Base-by-base conservation (phyloP, 2,888 invertebrate genomes). In the Himalopsyche anomala region DNA sequence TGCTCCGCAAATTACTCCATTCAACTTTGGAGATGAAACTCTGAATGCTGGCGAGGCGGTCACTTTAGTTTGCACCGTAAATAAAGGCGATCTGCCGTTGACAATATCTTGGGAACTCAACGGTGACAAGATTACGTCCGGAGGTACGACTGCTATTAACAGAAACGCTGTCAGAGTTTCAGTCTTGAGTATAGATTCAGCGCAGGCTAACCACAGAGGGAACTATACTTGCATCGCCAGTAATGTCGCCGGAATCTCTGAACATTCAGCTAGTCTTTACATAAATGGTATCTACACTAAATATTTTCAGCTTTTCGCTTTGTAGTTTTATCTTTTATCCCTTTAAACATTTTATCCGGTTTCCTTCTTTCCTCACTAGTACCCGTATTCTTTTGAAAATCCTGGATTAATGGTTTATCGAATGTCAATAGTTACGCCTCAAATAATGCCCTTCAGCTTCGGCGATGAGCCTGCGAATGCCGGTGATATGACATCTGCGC, bases 61-160 rank as follows among this genome's bases (percentile, higher is more conserved):
- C 88, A 94, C 94, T 89, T 92, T 95, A 89, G 92, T 91, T 87
- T 95, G 95, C 92, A 93, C 94, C 89, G 93, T 95, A 88, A 93
- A 93, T 82, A 95, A 95, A 91, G 95, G 96, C 84, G 96, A 96
- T 90, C 91, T 93, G 88, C 96, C 96, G 83, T 93, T 97, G 87
- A 94, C 94, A 89, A 95, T 97, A 86, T 94, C 93, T 82, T 97
- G 97, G 97, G 94, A 94, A 90, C 95, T 96, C 91, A 95, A 97
- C 91, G 93, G 94, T 89, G 91, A 92, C 38, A 91, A 91, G 0
- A 91, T 93, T 83, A 92, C 93, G 90, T 92, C 92, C 89, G 94
- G 94, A 90, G 92, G 94, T 89, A 91, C 93, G 84, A 93, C 95
- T 86, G 94, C 92, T 90, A 82, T 87, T 54, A 80, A 12, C 42